These are phyloP conservation scores for Acanthosoma haemorrhoidale DNA, from an alignment of 2,888 invertebrate genomes.

Conservation along the genomic window DNA sequence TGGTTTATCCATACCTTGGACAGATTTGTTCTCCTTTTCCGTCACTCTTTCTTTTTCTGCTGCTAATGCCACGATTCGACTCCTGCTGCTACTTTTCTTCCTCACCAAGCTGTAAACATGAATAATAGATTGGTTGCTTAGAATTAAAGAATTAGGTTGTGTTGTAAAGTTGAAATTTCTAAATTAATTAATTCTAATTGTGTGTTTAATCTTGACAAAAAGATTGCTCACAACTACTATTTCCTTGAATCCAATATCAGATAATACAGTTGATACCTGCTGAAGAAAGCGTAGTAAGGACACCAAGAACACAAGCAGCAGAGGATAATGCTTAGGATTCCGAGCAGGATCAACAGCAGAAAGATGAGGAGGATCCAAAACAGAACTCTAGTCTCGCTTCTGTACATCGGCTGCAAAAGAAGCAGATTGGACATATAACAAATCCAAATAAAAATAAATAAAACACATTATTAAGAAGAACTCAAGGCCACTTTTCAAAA, in stretches of 20 bases:
- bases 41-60: neutral
- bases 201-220: too few relatives aligned
- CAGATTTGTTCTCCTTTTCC: conserved; percentile 52
- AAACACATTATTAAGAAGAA: too few relatives aligned
- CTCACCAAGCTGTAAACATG: conserved; percentile 26
- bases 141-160: too few relatives aligned
- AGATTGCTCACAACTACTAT: too few relatives aligned
- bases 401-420: conserved; percentile 58
- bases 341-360: conserved; percentile 66
- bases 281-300: conserved; percentile 59
- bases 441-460: too few relatives aligned
- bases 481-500: too few relatives aligned
- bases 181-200: too few relatives aligned
- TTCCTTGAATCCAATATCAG: too few relatives aligned
- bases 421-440: too few relatives aligned
- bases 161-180: conserved; percentile 44
- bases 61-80: neutral
- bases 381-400: conserved; percentile 63
- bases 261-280: conserved; percentile 39
- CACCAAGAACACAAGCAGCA: conserved; percentile 82
- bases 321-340: conserved; percentile 64
- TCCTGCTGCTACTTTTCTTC: conserved; percentile 31
- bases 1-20: conserved; percentile 52
- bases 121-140: too few relatives aligned
- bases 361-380: conserved; percentile 75